Percentiles rank a stretch among this genome's conserved stretches.
Conservation (phyloP, 2,888 invertebrate genomes). For the Archips crataeganus region DNA sequence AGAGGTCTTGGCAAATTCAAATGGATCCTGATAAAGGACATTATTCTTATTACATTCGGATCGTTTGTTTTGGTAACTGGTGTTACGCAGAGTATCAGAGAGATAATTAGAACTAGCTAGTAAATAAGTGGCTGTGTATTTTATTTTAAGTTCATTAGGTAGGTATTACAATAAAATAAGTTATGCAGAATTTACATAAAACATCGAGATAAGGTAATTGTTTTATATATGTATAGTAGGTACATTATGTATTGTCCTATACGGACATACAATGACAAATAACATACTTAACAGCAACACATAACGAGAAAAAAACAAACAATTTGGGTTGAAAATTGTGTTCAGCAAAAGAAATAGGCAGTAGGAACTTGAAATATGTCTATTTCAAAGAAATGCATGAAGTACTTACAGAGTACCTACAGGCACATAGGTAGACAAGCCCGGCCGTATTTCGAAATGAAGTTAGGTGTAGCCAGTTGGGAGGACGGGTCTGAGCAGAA, state of each 20-base stretch:
- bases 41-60: conserved; percentile 86
- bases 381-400: not conserved
- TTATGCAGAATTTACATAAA: not conserved
- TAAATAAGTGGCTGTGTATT: conserved; percentile 44
- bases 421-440: no score
- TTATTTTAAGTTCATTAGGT: conserved; percentile 43
- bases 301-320: no score
- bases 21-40: conserved; percentile 90
- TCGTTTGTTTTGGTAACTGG: conserved; percentile 89
- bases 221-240: no score
- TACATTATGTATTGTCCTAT: no score
- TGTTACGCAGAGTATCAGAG: conserved; percentile 78
- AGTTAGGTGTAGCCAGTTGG: no score
- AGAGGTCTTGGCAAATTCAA: conserved; percentile 87
- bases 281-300: no score
- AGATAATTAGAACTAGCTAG: conserved; percentile 62
- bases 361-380: not conserved
- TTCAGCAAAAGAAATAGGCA: not conserved
- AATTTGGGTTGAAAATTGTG: not conserved
- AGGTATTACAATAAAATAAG: conserved; percentile 39
- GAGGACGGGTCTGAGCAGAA: no score
- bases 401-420: not conserved
- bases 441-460: no score
- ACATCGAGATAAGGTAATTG: no score
- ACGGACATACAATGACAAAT: no score